These are phyloP conservation scores for Hermaeophaga mercurialis DNA, from an alignment of 2,888 invertebrate genomes.

Conservation along the genomic window DNA sequence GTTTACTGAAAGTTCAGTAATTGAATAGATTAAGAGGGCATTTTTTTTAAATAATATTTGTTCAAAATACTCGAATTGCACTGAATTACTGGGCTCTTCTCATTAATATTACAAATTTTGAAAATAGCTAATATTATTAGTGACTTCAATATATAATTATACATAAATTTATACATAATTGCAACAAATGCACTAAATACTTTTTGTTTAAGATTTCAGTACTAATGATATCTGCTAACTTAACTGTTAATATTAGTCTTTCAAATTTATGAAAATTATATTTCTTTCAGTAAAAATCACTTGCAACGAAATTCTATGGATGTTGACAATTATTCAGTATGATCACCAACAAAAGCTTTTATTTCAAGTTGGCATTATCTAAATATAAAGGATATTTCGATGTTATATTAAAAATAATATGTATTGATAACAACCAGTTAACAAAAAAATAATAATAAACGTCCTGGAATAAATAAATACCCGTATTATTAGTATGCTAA, in stretches of 20 bases:
- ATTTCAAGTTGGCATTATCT: slow-evolving; percentile 47
- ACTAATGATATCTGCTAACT: too few species aligned
- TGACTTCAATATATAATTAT: too few species aligned
- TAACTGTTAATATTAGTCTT: too few species aligned
- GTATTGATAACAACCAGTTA: slow-evolving; percentile 18
- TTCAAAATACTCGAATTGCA: neutral
- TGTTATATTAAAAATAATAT: slow-evolving; percentile 10
- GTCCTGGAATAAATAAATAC: slow-evolving; percentile 29
- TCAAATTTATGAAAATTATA: neutral
- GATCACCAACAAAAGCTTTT: slow-evolving; percentile 19
- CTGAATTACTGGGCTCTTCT: too few species aligned
- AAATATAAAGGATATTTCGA: slow-evolving; percentile 38
- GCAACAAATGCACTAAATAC: too few species aligned
- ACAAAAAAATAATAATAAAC: slow-evolving; percentile 19
- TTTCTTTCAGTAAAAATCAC: slow-evolving; percentile 2
- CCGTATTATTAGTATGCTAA: slow-evolving; percentile 25
- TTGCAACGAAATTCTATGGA: slow-evolving; percentile 2
- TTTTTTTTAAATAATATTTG: neutral
- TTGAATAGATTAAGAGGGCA: neutral
- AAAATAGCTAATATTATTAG: too few species aligned
- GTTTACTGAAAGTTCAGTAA: slow-evolving; percentile 1
- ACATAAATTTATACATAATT: too few species aligned
- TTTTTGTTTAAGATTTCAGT: too few species aligned
- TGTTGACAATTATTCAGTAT: slow-evolving; percentile 8
- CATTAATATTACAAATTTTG: too few species aligned